These are phyloP conservation scores for Upupa epops DNA, from an alignment of 2,113 vertebrate species.

Conservation along the genomic window DNA sequence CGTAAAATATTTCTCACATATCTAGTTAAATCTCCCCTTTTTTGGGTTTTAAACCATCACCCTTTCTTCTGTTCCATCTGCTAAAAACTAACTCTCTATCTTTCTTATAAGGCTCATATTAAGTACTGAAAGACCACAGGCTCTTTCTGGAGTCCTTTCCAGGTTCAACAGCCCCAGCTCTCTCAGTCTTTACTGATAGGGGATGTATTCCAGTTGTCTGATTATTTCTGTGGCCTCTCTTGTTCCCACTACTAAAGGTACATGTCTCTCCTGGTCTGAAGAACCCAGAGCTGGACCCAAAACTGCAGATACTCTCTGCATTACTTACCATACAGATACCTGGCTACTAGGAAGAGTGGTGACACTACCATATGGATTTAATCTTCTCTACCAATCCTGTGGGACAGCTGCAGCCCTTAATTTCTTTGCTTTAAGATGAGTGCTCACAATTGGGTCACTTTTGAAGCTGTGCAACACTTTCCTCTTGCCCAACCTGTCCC, in stretches of 20 bases:
- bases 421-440: conserved; percentile 14
- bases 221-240: not conserved
- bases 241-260: not conserved
- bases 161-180: not conserved
- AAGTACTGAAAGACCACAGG: too few relatives aligned
- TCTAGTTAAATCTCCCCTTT: not conserved
- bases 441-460: not conserved
- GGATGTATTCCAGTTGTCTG: not conserved
- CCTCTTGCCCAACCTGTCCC: conserved; percentile 3
- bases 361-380: conserved; percentile 19
- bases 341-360: conserved; percentile 1
- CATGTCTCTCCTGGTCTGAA: not conserved
- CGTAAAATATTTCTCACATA: not conserved
- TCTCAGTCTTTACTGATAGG: not conserved
- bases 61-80: not conserved
- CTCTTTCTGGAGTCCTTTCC: not conserved
- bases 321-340: not conserved
- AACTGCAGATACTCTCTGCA: not conserved
- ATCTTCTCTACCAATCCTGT: not conserved
- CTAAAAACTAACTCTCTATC: not conserved
- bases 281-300: not conserved
- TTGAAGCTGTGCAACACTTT: not conserved
- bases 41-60: not conserved
- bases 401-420: not conserved
- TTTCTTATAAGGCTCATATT: not conserved